Conservation (phyloP, 2,113 vertebrate genomes). For the Nannospalax galili region DNA sequence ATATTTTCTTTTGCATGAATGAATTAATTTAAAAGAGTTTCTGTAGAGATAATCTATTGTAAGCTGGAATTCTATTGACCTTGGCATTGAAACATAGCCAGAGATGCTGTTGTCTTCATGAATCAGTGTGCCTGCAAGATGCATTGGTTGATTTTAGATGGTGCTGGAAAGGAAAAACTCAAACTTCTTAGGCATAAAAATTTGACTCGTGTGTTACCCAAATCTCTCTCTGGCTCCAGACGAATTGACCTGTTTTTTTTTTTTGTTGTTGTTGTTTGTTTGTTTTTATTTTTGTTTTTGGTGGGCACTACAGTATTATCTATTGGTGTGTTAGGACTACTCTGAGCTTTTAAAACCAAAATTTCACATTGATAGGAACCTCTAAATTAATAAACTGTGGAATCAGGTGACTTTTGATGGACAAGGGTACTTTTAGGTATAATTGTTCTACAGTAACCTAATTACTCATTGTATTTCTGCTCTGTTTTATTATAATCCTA, state of each 20-base stretch:
- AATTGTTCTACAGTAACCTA: not conserved
- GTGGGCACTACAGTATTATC: conserved; percentile 1
- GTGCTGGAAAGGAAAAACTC: conserved; percentile 20
- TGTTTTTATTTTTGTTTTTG: too few relatives aligned
- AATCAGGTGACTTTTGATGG: not conserved
- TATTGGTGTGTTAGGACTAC: not conserved
- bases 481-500: conserved; percentile 19
- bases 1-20: not conserved
- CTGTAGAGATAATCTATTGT: not conserved
- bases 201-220: conserved; percentile 7
- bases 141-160: conserved; percentile 10
- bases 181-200: not conserved
- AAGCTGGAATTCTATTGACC: conserved; percentile 10
- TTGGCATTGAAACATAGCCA: not conserved
- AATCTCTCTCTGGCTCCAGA: not conserved
- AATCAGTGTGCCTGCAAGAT: not conserved
- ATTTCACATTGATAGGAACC: not conserved
- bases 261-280: too few relatives aligned
- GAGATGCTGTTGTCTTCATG: not conserved
- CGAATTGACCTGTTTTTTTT: conserved; percentile 29
- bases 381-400: not conserved
- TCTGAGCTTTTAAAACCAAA: conserved; percentile 28
- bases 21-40: not conserved
- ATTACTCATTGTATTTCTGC: not conserved
- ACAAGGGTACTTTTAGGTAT: conserved; percentile 3